Evolutionary conservation across 2,113 vertebrate genomes (phyloP).

Genomic region (Clupea harengus): DNA sequence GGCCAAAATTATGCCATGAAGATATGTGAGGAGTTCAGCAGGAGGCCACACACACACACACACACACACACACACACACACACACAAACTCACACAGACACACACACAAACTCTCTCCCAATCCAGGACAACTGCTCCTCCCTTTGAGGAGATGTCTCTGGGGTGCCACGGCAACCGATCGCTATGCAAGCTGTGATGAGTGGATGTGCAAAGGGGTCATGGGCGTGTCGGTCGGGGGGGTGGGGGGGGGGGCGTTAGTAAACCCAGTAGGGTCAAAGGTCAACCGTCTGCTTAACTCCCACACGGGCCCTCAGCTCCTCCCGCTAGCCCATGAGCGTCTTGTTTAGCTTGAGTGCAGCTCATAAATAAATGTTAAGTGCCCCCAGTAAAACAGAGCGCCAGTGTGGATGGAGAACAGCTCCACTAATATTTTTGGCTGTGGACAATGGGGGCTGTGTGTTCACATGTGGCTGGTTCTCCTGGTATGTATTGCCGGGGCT

Average conservation of each 20-base stretch:
- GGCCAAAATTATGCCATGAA: constrained; percentile 1
- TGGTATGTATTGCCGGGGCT: background rate
- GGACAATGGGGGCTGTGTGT: constrained; percentile 5
- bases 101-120: background rate
- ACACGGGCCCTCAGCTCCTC: background rate
- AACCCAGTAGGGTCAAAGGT: background rate
- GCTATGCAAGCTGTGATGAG: background rate
- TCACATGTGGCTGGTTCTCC: background rate
- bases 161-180: background rate
- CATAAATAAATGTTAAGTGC: constrained; percentile 18
- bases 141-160: background rate
- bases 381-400: background rate
- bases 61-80: background rate
- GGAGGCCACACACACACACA: background rate
- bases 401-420: background rate
- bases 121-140: background rate
- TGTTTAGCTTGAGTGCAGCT: background rate
- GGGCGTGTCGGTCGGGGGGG: background rate
- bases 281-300: background rate
- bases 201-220: background rate
- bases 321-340: background rate
- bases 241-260: background rate
- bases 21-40: background rate
- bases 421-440: background rate
- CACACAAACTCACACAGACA: background rate